Evolutionary conservation across 2,888 invertebrate species (phyloP), one percentile per base, ranked within the genome.

Genomic region (Criorhina ranunculi): DNA sequence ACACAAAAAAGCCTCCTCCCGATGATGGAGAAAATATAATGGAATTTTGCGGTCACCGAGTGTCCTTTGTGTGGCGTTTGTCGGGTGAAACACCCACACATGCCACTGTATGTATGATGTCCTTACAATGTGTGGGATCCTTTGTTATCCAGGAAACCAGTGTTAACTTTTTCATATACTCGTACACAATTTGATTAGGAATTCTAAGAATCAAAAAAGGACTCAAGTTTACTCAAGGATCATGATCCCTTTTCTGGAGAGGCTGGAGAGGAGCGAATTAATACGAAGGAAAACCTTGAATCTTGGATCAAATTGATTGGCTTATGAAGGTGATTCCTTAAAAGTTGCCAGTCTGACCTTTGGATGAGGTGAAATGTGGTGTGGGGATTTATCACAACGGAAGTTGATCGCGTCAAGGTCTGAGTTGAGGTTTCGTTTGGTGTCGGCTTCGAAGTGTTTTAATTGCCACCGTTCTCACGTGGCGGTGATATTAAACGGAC

Each of bases 1-100:
- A 29, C 40, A 42, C 40, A 40, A 59, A 59, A 42, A 42, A 57
- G 5, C n/a, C 15, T 33, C 17, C 4, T 2, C 37, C 7, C 40
- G 7, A 19, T 40, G 31, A 11, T 37, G 24, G 17, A 44, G 31
- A 60, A 42, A 60, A 12, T 44, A 44, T 60, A 60, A 60, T 60
- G 60, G 60, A 40, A 60, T 42, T 60, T 29, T 60, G 60, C 15
- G 40, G 60, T 17, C 60, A 60, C 7, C 60, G 29, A 60, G 42
- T 44, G 60, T 60, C 42, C 29, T 60, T 44, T 59, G 12, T 59
- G 40, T 5, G 17, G 11, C 12, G 12, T 40, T 59, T 3, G n/a
- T n/a, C 11, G 60, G 8, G 5, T 60, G n/a, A n/a, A n/a, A n/a
- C n/a, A n/a, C n/a, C n/a, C n/a, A n/a, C n/a, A n/a, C n/a, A n/a